Evolutionary conservation across 2,888 invertebrate genomes (phyloP).

Genomic region (Notodonta dromedarius): DNA sequence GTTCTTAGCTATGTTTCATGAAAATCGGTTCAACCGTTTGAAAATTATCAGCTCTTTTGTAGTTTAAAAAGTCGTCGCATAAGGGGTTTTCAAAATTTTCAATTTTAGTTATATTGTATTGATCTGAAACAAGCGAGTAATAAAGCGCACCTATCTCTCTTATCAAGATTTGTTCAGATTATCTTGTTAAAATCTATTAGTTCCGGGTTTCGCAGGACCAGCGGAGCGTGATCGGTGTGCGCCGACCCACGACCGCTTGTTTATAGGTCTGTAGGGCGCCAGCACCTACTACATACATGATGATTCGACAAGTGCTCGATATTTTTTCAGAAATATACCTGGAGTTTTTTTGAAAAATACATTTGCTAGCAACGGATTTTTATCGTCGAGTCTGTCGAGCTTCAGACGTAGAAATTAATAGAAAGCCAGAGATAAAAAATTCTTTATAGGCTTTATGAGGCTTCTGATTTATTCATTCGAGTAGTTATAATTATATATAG

Average conservation of each 20-base stretch:
- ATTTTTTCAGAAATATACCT: conserved; percentile 19
- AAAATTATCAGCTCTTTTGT: no score
- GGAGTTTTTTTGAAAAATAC: neutral
- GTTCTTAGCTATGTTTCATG: no score
- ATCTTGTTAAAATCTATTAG: conserved; percentile 19
- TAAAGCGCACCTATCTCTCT: neutral
- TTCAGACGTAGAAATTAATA: no score
- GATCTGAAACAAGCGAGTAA: no score
- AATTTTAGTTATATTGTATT: no score
- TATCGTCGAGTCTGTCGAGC: neutral
- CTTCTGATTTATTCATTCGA: no score
- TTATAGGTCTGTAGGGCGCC: conserved; percentile 37
- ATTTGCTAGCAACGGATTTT: neutral
- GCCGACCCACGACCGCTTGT: conserved; percentile 31
- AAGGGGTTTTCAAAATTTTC: no score
- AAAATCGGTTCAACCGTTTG: no score
- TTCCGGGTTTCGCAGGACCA: conserved; percentile 19
- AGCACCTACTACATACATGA: conserved; percentile 9
- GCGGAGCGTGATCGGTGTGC: conserved; percentile 26
- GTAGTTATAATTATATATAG: no score
- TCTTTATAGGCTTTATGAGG: no score
- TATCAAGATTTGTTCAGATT: conserved; percentile 21
- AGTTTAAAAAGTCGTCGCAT: no score
- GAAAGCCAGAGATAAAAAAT: no score
- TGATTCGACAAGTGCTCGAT: conserved; percentile 38